phyloP scores from a whole-genome alignment of 1,140 invertebrate species.

The Anadara kagoshimensis region DNA sequence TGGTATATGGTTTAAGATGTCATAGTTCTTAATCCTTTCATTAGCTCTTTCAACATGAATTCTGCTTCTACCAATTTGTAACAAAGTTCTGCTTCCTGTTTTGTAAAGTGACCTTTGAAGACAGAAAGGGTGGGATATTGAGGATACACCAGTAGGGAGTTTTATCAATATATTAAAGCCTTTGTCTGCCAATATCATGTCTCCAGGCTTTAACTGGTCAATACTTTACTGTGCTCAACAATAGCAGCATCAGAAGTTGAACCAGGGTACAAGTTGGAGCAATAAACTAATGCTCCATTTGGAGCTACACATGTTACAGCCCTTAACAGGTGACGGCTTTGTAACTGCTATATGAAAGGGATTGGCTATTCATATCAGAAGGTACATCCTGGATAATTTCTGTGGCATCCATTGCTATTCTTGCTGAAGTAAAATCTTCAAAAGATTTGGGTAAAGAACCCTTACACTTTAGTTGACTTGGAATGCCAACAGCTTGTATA shows the following conservation, averaged over 20 bases:
- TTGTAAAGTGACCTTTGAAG: constrained; percentile 27
- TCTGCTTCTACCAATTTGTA: constrained; percentile 30
- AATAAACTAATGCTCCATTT: constrained; percentile 21
- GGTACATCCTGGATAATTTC: constrained; percentile 35
- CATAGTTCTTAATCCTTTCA: constrained; percentile 28
- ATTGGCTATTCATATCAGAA: constrained; percentile 32
- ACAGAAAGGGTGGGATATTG: constrained; percentile 48
- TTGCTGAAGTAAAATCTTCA: constrained; percentile 24
- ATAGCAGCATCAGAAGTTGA: constrained; percentile 39
- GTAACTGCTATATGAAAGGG: constrained; percentile 22
- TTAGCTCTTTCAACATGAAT: constrained; percentile 36
- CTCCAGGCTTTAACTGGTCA: constrained; percentile 33
- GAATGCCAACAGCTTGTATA: constrained; percentile 20
- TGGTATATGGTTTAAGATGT: constrained; percentile 23
- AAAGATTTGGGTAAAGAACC: constrained; percentile 34
- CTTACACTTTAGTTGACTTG: constrained; percentile 32
- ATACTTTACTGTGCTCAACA: constrained; percentile 32
- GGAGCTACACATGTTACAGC: constrained; percentile 26
- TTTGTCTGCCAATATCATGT: constrained; percentile 40
- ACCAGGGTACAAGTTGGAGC: constrained; percentile 24
- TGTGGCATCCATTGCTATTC: constrained; percentile 36
- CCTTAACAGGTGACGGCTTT: constrained; percentile 33
- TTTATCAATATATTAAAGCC: constrained; percentile 45
- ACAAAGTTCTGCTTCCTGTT: constrained; percentile 30
- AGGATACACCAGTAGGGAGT: constrained; percentile 30